A percentile compares a stretch with the other conserved stretches of the same genome.
Conservation (phyloP, 2,797 vertebrate species). For the Phaenicophaeus curvirostris region DNA sequence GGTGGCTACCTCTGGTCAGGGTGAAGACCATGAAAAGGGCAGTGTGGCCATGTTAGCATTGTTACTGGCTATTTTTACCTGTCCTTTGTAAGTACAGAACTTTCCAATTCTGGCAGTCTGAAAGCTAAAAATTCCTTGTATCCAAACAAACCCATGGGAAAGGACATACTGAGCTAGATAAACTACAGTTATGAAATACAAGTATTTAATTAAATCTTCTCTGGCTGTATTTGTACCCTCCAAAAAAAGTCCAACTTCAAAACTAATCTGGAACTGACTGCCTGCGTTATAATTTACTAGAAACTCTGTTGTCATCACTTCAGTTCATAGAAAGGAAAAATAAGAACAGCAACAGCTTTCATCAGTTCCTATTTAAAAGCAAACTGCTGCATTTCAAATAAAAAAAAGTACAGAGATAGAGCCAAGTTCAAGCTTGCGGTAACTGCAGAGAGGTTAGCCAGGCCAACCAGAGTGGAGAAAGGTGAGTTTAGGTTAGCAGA, state of each 20-base stretch:
- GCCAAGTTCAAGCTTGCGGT: background rate
- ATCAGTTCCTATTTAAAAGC: background rate
- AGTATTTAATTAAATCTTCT: slow-evolving; percentile 66
- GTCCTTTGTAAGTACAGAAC: background rate
- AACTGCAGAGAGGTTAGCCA: background rate
- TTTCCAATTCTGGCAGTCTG: background rate
- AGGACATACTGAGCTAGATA: slow-evolving; percentile 34
- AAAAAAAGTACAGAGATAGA: background rate
- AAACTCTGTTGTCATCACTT: slow-evolving; percentile 67
- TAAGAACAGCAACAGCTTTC: background rate
- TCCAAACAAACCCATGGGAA: slow-evolving; percentile 33
- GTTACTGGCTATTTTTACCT: slow-evolving; percentile 5
- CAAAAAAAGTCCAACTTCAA: background rate
- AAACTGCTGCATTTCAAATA: background rate
- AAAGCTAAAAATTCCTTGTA: slow-evolving; percentile 16
- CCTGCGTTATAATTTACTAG: slow-evolving; percentile 62
- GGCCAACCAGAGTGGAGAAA: background rate
- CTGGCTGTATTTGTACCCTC: slow-evolving; percentile 24
- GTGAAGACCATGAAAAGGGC: background rate
- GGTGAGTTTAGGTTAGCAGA: background rate
- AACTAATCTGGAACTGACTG: slow-evolving; percentile 49
- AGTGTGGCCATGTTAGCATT: background rate
- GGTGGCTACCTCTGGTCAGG: background rate
- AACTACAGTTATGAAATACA: slow-evolving; percentile 57
- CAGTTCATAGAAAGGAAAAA: slow-evolving; percentile 56